These are phyloP conservation scores for Barbus barbus DNA, from an alignment of 2,113 vertebrate genomes.

Conservation along the genomic window DNA sequence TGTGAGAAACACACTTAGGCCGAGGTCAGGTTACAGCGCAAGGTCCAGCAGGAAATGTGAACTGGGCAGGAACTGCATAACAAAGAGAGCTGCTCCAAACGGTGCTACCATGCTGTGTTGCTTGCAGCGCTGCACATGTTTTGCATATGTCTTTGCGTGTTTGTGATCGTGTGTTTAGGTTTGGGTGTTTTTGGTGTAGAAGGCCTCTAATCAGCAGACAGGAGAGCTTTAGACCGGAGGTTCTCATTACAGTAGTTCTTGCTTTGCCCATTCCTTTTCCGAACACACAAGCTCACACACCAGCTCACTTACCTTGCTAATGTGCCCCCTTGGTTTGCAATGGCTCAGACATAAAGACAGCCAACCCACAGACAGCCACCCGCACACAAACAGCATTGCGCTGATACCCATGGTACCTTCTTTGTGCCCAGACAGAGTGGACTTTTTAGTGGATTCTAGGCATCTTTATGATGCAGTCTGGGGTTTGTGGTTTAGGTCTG, in stretches of 20 bases:
- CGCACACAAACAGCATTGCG: constrained; percentile 23
- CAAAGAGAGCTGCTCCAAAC: background rate
- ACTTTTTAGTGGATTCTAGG: constrained; percentile 20
- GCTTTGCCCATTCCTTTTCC: constrained; percentile 24
- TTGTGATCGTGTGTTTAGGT: constrained; percentile 8
- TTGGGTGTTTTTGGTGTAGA: constrained; percentile 37
- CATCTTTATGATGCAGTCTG: constrained; percentile 45
- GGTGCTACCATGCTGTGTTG: constrained; percentile 6
- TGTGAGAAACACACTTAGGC: constrained; percentile 9
- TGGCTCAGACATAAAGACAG: constrained; percentile 30
- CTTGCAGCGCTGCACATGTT: constrained; percentile 2
- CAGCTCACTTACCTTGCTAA: constrained; percentile 33
- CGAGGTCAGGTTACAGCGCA: constrained; percentile 23
- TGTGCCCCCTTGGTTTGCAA: constrained; percentile 30
- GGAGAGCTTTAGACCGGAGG: constrained; percentile 45
- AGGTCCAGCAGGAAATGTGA: constrained; percentile 20
- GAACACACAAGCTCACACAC: constrained; percentile 1
- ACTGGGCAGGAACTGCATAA: constrained; percentile 5
- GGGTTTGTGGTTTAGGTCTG: constrained; percentile 46
- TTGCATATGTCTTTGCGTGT: constrained; percentile 14
- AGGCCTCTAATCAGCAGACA: constrained; percentile 49
- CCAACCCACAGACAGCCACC: constrained; percentile 28
- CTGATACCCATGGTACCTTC: constrained; percentile 7
- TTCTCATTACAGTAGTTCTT: constrained; percentile 52
- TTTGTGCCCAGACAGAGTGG: constrained; percentile 24